Evolutionary conservation across 2,797 vertebrate genomes (phyloP).

Genomic region (Petrocephalus sullivani): DNA sequence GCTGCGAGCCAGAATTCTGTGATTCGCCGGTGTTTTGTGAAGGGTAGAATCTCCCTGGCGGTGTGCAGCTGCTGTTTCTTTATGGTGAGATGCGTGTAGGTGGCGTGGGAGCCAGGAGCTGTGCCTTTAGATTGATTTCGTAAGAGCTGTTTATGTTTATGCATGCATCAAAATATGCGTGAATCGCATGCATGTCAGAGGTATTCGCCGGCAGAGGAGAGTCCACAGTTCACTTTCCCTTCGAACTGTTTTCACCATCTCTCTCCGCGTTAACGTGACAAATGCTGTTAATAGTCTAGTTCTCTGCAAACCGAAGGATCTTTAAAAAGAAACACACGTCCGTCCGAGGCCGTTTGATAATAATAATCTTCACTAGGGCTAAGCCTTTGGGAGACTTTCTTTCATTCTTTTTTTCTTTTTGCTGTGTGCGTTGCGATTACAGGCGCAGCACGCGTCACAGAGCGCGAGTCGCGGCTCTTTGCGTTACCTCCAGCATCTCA

Average conservation of each 20-base stretch:
- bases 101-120: conserved; percentile 15
- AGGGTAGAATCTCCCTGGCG: conserved; percentile 41
- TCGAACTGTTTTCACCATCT: not conserved
- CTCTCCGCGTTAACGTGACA: not conserved
- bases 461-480: not conserved
- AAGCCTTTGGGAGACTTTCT: not conserved
- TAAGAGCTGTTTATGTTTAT: conserved; percentile 49
- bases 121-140: conserved; percentile 26
- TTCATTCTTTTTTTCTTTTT: not conserved
- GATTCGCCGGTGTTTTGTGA: conserved; percentile 40
- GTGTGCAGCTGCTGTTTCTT: not conserved
- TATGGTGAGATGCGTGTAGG: conserved; percentile 13
- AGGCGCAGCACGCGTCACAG: not conserved
- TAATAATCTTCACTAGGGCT: conserved; percentile 9
- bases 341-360: not conserved
- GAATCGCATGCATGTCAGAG: not conserved
- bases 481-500: conserved; percentile 10
- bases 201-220: not conserved
- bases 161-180: conserved; percentile 34
- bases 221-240: not conserved
- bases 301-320: not conserved
- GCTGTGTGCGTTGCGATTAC: not conserved
- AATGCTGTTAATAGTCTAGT: not conserved
- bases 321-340: conserved; percentile 12
- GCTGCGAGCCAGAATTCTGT: conserved; percentile 35